phyloP scores from a whole-genome alignment of 2,888 invertebrate species.

The Pammene aurita region DNA sequence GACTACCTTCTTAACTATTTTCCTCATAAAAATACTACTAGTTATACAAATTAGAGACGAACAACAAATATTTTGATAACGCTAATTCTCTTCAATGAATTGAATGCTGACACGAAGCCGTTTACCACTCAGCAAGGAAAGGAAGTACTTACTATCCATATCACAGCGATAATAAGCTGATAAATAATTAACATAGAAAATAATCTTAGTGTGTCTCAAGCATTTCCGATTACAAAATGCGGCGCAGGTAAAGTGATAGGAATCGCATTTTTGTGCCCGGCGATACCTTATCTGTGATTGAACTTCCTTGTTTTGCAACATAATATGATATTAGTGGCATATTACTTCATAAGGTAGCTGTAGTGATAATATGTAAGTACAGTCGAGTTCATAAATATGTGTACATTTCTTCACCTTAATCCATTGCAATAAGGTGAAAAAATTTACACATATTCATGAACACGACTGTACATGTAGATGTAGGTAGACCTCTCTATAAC shows the following conservation, averaged over 20 bases:
- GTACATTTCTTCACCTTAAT: no score
- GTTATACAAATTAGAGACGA: background rate
- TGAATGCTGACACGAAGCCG: background rate
- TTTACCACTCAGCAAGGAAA: constrained; percentile 22
- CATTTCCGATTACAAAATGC: constrained; percentile 48
- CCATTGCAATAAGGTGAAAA: no score
- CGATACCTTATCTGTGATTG: constrained; percentile 48
- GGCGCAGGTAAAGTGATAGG: constrained; percentile 42
- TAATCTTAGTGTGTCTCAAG: constrained; percentile 41
- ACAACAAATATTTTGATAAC: background rate
- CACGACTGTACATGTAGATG: no score
- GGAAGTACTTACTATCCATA: constrained; percentile 40
- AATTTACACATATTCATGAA: no score
- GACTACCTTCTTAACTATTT: no score
- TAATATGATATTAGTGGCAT: constrained; percentile 19
- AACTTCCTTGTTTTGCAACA: constrained; percentile 48
- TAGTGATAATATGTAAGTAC: background rate
- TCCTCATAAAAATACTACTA: no score
- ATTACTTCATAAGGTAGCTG: background rate
- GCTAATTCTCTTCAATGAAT: background rate
- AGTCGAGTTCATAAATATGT: no score
- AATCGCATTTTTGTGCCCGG: constrained; percentile 29
- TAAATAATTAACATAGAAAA: constrained; percentile 36
- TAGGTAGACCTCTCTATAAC: no score
- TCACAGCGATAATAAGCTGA: constrained; percentile 34